A percentile compares a stretch with the other conserved stretches of the same genome.
These are phyloP conservation scores for Ceuthmochares aereus DNA, from an alignment of 2,113 vertebrate species.

Conservation along the genomic window DNA sequence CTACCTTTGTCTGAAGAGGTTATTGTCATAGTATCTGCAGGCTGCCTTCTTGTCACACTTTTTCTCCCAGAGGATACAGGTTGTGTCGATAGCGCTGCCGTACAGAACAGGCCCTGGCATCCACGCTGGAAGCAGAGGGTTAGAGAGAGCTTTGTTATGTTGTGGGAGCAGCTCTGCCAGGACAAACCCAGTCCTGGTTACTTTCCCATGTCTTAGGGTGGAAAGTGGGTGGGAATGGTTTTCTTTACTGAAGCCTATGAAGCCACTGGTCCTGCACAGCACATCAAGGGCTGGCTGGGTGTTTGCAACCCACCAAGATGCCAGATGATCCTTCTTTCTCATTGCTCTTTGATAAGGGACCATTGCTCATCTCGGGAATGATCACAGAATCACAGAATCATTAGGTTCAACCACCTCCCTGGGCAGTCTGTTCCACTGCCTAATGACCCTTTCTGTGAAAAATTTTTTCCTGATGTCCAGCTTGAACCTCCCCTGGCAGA, in stretches of 20 bases:
- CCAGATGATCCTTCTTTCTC: neutral
- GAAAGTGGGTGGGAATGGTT: neutral
- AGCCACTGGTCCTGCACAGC: neutral
- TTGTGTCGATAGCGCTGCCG: slow-evolving; percentile 88
- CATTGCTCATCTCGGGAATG: neutral
- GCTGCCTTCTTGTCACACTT: slow-evolving; percentile 80
- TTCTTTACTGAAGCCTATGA: neutral
- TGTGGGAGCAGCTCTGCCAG: neutral
- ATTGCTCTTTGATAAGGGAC: neutral
- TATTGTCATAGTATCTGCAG: slow-evolving; percentile 89
- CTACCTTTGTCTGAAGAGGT: slow-evolving; percentile 86
- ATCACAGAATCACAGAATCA: no score
- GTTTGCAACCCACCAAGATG: neutral
- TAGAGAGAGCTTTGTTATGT: neutral
- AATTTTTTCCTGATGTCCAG: no score
- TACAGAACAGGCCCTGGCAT: slow-evolving; percentile 91
- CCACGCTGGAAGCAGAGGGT: slow-evolving; percentile 81
- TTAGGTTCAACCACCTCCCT: no score
- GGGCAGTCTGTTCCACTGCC: no score
- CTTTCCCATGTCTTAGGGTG: neutral
- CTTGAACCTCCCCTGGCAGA: no score
- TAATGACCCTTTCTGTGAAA: no score
- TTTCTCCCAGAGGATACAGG: slow-evolving; percentile 87
- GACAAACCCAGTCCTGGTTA: neutral
- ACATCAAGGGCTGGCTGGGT: rapidly evolving